Base-by-base conservation (phyloP, 2,113 vertebrate genomes). In the Gopherus evgoodei region DNA sequence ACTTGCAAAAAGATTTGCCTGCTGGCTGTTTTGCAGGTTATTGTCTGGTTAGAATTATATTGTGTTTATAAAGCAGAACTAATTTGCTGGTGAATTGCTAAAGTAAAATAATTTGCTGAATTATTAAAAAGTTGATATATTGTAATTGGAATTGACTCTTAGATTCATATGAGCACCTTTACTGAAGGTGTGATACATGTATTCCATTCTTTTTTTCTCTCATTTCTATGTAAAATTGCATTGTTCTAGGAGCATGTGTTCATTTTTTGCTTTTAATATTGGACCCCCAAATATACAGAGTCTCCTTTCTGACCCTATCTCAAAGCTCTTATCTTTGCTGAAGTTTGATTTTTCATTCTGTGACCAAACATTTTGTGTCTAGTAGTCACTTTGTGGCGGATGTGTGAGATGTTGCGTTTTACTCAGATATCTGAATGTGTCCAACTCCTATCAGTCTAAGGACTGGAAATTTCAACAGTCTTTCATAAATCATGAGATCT, bases 1-100 rank as follows among this genome's bases (percentile, higher is more conserved):
- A 11, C 54, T 83, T 85, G 44, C 57, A 42, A 84, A 83, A n/a
- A 85, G 76, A 54, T 92, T 90, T 90, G 94, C 65, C 35, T 93
- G 85, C 35, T 42, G 42, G 59, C 22, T 62, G 24, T 78, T 78
- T 47, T 78, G 2, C 42, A 17, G 53, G 27, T 89, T 83, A 84
- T 78, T 85, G 62, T 22, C 1, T 14, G 21, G 14, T 47, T 54
- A 76, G 59, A 87, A 52, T 47, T 90, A 56, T 13, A 72, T 17
- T 75, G 49, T 56, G 49, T 42, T 76, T 83, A 57, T 72, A 65
- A 44, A 93, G 10, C 4, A 53, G 81, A 42, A 11, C 24, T 38
- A 52, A 2, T 19, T 57, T 75, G 42, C 22, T 88, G 62, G 79
- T 75, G 80, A 44, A 31, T 76, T 13, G 38, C 5, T 44, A n/a